Evolutionary conservation across 2,888 invertebrate genomes (phyloP).

Genomic region (Coecobrya sp.): DNA sequence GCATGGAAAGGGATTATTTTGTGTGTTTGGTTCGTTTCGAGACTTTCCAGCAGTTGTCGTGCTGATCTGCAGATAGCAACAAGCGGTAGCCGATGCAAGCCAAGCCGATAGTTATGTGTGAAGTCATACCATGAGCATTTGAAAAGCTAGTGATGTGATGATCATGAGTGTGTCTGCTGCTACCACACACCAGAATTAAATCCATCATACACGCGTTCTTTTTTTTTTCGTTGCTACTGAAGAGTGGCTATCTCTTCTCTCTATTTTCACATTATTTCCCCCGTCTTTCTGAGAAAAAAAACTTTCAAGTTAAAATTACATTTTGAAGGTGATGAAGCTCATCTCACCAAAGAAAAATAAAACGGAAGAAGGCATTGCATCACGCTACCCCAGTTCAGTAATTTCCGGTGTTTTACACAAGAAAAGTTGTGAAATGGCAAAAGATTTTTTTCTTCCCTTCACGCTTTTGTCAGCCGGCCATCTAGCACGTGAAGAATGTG

Average conservation of each 20-base stretch:
- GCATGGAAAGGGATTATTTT: neutral
- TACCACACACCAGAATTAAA: slow-evolving; percentile 15
- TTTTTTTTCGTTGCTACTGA: neutral
- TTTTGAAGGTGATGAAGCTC: slow-evolving; percentile 56
- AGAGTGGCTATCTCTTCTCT: neutral
- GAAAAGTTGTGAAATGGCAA: slow-evolving; percentile 40
- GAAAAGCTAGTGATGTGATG: neutral
- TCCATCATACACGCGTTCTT: slow-evolving; percentile 38
- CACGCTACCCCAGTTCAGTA: slow-evolving; percentile 25
- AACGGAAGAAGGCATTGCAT: slow-evolving; percentile 3
- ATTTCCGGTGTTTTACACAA: slow-evolving; percentile 35
- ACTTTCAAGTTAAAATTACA: slow-evolving; percentile 42
- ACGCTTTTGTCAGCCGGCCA: neutral
- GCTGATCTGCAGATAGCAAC: slow-evolving; percentile 68
- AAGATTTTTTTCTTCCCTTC: neutral
- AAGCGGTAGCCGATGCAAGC: slow-evolving; percentile 57
- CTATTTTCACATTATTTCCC: neutral
- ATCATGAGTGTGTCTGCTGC: slow-evolving; percentile 4
- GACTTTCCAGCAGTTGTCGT: slow-evolving; percentile 80
- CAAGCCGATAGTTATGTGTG: neutral
- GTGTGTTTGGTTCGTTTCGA: slow-evolving; percentile 65
- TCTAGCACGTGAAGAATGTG: neutral
- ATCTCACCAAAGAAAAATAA: neutral
- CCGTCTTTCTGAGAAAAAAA: neutral
- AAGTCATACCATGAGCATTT: neutral